Evolutionary conservation across 1,140 invertebrate genomes (phyloP).

Genomic region (Glossosoma conforme): DNA sequence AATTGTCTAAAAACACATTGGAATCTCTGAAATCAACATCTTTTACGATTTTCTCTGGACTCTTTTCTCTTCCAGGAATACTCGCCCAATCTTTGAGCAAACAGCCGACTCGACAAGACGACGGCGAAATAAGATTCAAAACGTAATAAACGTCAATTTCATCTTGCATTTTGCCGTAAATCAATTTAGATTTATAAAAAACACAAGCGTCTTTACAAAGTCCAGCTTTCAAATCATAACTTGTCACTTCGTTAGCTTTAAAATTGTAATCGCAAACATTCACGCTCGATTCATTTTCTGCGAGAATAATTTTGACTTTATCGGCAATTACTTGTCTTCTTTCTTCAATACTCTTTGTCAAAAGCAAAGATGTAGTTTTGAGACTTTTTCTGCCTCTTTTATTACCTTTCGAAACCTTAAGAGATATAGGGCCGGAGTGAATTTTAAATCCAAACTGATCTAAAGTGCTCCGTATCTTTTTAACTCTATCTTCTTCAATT

Average conservation of each 20-base stretch:
- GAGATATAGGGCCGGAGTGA: constrained; percentile 1
- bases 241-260: no score
- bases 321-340: constrained; percentile 38
- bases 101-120: constrained; percentile 37
- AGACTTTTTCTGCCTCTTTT: constrained; percentile 32
- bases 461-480: constrained; percentile 30
- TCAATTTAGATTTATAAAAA: neutral
- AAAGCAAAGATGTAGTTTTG: constrained; percentile 36
- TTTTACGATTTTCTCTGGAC: constrained; percentile 32
- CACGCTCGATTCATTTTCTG: no score
- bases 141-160: constrained; percentile 46
- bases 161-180: constrained; percentile 36
- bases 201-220: neutral
- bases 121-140: constrained; percentile 34
- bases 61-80: constrained; percentile 45
- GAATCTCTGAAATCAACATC: constrained; percentile 34
- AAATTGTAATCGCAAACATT: no score
- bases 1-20: constrained; percentile 36
- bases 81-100: constrained; percentile 45
- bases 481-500: constrained; percentile 23
- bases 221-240: no score
- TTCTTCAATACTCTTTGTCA: constrained; percentile 34
- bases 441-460: constrained; percentile 36
- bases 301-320: constrained; percentile 42
- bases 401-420: constrained; percentile 1